Conservation (phyloP, 2,113 vertebrate species). For the Forbesichthys papilliferus region DNA sequence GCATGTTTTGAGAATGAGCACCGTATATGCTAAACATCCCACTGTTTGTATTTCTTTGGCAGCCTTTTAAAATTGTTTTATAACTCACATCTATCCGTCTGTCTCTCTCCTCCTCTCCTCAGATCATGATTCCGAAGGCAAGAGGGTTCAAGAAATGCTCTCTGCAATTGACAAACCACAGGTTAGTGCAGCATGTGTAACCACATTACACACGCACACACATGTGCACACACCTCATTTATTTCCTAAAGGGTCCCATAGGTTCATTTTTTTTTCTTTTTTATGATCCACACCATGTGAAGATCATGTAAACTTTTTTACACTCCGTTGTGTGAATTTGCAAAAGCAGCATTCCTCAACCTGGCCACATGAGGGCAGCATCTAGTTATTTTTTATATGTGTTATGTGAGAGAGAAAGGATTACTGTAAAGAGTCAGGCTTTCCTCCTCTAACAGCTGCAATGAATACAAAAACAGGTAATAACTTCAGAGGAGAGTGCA, state of each 20-base stretch:
- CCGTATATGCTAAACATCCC: too few species aligned
- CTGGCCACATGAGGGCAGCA: constrained; percentile 68
- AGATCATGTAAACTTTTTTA: neutral
- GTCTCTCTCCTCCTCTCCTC: constrained; percentile 37
- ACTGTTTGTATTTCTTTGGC: neutral
- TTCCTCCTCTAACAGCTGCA: neutral
- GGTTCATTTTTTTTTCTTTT: too few species aligned
- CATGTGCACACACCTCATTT: neutral
- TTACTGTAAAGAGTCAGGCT: neutral
- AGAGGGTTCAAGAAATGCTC: constrained; percentile 93
- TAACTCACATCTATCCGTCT: constrained; percentile 18
- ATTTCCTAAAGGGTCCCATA: too few species aligned
- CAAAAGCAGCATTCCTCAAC: neutral
- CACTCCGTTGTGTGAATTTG: neutral
- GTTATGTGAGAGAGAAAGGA: too few species aligned
- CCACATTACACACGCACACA: constrained; percentile 34
- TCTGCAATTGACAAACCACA: constrained; percentile 96
- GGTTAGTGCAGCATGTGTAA: constrained; percentile 72
- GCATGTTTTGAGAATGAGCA: too few species aligned
- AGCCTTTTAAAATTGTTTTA: constrained; percentile 24
- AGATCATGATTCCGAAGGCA: constrained; percentile 95
- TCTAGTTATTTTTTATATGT: constrained; percentile 18
- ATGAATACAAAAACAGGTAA: constrained; percentile 3
- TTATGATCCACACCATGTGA: neutral
- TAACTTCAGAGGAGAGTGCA: neutral